Percentiles rank a stretch among this genome's conserved stretches.
phyloP scores from a whole-genome alignment of 2,113 vertebrate genomes.

The Poeciliopsis prolifica region DNA sequence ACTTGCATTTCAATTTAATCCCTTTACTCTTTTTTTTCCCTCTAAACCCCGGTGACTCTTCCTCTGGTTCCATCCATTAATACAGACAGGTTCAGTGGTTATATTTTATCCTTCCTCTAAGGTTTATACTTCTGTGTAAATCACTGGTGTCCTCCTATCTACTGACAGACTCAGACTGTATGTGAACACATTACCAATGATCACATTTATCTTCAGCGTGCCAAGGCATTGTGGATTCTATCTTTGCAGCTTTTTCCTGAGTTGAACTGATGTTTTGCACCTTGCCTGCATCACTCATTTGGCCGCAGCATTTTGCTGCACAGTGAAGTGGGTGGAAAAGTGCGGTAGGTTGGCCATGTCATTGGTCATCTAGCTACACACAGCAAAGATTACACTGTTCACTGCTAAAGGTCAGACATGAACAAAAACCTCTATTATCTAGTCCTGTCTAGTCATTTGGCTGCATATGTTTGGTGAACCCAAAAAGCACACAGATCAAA shows the following conservation, averaged over 20 bases:
- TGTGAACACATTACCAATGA: constrained; percentile 22
- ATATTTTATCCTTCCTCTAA: constrained; percentile 20
- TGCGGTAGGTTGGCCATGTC: constrained; percentile 20
- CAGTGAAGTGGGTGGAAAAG: constrained; percentile 6
- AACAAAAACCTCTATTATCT: constrained; percentile 4
- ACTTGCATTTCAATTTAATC: constrained; percentile 58
- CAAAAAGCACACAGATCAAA: not conserved
- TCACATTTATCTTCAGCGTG: constrained; percentile 11
- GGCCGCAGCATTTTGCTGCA: constrained; percentile 4
- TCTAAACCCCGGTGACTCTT: constrained; percentile 17
- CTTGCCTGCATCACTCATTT: constrained; percentile 6
- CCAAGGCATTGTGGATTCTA: not conserved
- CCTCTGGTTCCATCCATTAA: constrained; percentile 41
- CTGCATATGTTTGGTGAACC: not conserved
- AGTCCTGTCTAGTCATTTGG: constrained; percentile 10
- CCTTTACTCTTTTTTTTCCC: constrained; percentile 41
- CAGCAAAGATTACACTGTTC: constrained; percentile 19
- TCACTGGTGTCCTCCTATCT: constrained; percentile 15
- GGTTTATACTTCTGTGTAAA: constrained; percentile 41
- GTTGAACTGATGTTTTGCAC: constrained; percentile 12
- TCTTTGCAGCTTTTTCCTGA: constrained; percentile 16
- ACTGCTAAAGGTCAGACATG: constrained; percentile 15
- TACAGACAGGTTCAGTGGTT: constrained; percentile 35
- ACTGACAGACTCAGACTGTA: constrained; percentile 34
- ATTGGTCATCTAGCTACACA: constrained; percentile 10